These are phyloP conservation scores for Parazoanthus atlanticus DNA, from an alignment of 92 coral and sea anemone species.

Conservation along the genomic window DNA sequence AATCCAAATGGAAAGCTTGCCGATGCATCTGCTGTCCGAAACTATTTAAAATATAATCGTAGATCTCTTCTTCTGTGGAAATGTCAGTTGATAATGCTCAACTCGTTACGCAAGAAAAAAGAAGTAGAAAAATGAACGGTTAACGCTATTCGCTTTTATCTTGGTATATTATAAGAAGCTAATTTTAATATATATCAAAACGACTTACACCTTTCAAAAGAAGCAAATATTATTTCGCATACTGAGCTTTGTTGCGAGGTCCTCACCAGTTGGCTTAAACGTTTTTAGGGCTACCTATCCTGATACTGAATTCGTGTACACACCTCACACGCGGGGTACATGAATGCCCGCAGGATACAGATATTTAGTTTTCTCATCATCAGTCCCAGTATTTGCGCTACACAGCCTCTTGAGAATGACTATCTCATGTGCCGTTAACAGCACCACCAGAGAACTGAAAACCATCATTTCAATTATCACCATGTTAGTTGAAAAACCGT, in stretches of 20 bases:
- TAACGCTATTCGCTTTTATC: not conserved
- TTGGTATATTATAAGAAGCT: not conserved
- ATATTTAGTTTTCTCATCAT: not conserved
- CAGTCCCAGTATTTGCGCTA: not conserved
- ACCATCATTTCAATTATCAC: slow-evolving; percentile 33
- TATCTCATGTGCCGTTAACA: slow-evolving; percentile 31
- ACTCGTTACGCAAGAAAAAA: not conserved
- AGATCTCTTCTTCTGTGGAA: not conserved
- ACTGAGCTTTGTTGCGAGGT: not conserved
- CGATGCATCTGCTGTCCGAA: not conserved
- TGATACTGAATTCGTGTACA: not conserved
- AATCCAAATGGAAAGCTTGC: too few species aligned
- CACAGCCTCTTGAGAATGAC: slow-evolving; percentile 20
- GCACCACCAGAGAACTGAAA: slow-evolving; percentile 26
- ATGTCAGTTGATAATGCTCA: not conserved
- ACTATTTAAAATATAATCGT: not conserved
- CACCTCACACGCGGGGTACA: slow-evolving; percentile 22
- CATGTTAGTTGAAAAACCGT: not conserved
- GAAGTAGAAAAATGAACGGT: not conserved
- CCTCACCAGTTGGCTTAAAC: not conserved
- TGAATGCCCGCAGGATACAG: slow-evolving; percentile 26
- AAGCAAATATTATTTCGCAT: too few species aligned
- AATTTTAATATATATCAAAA: too few species aligned
- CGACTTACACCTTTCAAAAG: too few species aligned
- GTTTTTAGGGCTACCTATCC: not conserved